Evolutionary conservation across 2,113 vertebrate species (phyloP).

Genomic region (Rhineura floridana): DNA sequence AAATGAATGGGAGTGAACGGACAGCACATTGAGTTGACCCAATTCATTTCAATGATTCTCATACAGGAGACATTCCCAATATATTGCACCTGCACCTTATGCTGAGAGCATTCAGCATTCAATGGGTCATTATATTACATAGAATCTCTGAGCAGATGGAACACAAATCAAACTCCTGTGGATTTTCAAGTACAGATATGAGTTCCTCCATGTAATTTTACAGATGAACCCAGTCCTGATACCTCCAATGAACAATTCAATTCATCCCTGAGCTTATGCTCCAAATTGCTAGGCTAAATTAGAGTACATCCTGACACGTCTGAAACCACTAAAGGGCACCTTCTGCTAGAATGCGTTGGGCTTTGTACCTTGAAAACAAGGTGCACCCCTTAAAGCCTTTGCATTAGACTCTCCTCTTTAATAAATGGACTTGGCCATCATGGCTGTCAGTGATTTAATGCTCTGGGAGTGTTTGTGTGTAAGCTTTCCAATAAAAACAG

Average conservation of each 20-base stretch:
- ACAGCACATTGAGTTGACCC: no score
- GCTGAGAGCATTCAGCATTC: no score
- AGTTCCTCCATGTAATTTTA: neutral
- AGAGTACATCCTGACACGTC: neutral
- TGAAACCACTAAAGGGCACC: constrained; percentile 22
- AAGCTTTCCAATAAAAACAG: constrained; percentile 65
- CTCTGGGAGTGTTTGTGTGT: constrained; percentile 44
- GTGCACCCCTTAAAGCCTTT: constrained; percentile 41
- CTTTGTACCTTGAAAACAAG: constrained; percentile 35
- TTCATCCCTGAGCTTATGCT: neutral
- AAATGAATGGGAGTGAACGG: no score
- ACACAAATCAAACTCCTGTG: no score
- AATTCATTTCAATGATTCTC: no score
- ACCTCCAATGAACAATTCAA: neutral
- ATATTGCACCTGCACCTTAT: no score
- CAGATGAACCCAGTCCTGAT: neutral
- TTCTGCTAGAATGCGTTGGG: constrained; percentile 50
- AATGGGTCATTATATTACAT: no score
- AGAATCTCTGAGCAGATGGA: no score
- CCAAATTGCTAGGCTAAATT: constrained; percentile 10
- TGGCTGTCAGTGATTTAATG: constrained; percentile 69
- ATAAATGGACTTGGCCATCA: constrained; percentile 64
- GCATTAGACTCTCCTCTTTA: constrained; percentile 59
- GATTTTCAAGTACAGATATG: neutral
- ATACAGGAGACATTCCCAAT: no score